phyloP scores from a whole-genome alignment of 2,113 vertebrate species.

The Coregonus clupeaformis region DNA sequence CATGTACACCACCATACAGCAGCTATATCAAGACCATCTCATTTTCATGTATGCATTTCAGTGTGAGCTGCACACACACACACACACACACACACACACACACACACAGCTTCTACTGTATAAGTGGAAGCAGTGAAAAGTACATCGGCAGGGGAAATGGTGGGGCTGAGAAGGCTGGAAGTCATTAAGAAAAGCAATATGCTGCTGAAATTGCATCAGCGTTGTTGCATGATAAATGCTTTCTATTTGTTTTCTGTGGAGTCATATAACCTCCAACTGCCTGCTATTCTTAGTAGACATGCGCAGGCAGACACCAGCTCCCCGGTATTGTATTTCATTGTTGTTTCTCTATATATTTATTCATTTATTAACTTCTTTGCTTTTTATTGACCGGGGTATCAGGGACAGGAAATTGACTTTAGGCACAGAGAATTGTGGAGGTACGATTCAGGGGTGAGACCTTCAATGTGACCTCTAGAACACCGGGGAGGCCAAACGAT shows the following conservation, averaged over 20 bases:
- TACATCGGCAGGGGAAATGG: conserved; percentile 44
- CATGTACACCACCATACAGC: no score
- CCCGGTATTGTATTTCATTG: conserved; percentile 6
- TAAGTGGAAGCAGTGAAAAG: conserved; percentile 3
- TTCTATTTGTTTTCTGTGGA: conserved; percentile 49
- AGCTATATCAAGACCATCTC: no score
- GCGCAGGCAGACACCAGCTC: not conserved
- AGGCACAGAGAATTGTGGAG: not conserved
- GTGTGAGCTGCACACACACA: not conserved
- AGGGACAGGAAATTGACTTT: conserved; percentile 12
- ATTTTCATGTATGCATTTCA: no score
- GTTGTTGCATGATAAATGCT: conserved; percentile 65
- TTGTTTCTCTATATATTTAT: conserved; percentile 13
- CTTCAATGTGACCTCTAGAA: conserved; percentile 9
- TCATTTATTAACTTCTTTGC: conserved; percentile 20
- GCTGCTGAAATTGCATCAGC: conserved; percentile 59
- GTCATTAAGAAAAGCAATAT: conserved; percentile 66
- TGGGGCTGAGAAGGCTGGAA: conserved; percentile 40
- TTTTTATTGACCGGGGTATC: not conserved
- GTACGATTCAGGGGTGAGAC: conserved; percentile 1
- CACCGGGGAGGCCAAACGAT: not conserved
- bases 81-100: no score
- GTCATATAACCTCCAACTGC: conserved; percentile 28
- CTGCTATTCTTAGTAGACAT: conserved; percentile 28
- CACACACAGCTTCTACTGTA: not conserved